Conservation (phyloP, 2,888 invertebrate species). For the Zele albiditarsus region DNA sequence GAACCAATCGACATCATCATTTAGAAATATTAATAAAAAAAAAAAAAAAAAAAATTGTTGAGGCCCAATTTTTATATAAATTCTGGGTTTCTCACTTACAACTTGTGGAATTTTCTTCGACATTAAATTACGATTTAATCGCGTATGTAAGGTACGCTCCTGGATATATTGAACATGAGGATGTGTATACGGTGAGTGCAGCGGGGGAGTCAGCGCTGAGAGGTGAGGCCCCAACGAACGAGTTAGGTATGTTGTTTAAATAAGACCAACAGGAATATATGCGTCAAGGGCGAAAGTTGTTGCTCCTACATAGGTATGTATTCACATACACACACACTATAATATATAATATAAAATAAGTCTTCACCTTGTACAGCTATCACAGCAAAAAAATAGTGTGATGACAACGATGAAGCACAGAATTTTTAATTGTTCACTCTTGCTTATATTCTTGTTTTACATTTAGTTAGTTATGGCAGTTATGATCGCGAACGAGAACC, state of each 20-base stretch:
- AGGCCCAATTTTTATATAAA: not conserved
- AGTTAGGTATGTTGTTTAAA: slow-evolving; percentile 71
- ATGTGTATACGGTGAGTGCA: slow-evolving; percentile 49
- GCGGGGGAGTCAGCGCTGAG: slow-evolving; percentile 63
- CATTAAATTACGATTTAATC: slow-evolving; percentile 38
- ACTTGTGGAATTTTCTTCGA: not conserved
- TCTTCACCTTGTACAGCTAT: not conserved
- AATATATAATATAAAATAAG: not conserved
- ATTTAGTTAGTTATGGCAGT: too few relatives aligned
- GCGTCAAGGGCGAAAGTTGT: slow-evolving; percentile 70
- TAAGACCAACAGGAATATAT: slow-evolving; percentile 66
- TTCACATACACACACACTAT: slow-evolving; percentile 28
- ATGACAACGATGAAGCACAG: not conserved
- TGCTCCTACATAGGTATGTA: slow-evolving; percentile 42
- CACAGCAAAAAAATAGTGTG: not conserved
- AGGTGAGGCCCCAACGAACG: slow-evolving; percentile 59
- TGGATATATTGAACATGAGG: slow-evolving; percentile 47
- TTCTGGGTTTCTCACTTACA: not conserved
- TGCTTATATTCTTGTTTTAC: too few relatives aligned
- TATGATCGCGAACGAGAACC: too few relatives aligned
- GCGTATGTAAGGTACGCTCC: slow-evolving; percentile 54
- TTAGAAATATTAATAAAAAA: not conserved
- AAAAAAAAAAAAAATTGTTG: not conserved
- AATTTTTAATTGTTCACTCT: not conserved
- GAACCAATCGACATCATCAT: not conserved